These are phyloP conservation scores for Atrina japonica DNA, from an alignment of 2,888 invertebrate species.

Conservation along the genomic window DNA sequence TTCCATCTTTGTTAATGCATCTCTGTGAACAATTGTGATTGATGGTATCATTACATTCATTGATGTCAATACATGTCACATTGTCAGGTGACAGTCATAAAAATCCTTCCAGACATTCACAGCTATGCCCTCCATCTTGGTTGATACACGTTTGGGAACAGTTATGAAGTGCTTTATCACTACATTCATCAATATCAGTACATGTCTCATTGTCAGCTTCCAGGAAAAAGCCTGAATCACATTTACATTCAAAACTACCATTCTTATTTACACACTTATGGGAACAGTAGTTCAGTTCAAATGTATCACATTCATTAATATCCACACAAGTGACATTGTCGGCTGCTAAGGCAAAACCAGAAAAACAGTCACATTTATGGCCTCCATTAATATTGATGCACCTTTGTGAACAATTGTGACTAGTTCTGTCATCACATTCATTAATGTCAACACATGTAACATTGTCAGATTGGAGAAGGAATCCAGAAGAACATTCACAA, in stretches of 20 bases:
- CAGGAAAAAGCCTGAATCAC: background rate
- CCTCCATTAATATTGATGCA: conserved; percentile 11
- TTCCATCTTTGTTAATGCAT: too few species aligned
- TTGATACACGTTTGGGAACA: conserved; percentile 18
- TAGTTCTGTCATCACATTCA: background rate
- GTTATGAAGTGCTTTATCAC: background rate
- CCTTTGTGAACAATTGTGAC: conserved; percentile 8
- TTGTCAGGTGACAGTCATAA: too few species aligned
- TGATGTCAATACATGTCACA: too few species aligned
- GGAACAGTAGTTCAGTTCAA: conserved; percentile 9
- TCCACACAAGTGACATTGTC: conserved; percentile 9
- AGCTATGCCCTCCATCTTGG: conserved; percentile 6
- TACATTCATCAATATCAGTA: conserved; percentile 17
- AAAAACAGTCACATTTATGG: conserved; percentile 8
- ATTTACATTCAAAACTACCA: conserved; percentile 7
- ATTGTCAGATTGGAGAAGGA: background rate
- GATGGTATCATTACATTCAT: too few species aligned
- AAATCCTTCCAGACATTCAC: conserved; percentile 18
- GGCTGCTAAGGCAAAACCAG: background rate
- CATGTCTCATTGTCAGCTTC: background rate
- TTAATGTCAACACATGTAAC: conserved; percentile 7
- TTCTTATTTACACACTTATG: conserved; percentile 11
- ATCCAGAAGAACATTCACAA: background rate
- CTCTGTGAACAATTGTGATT: too few species aligned
- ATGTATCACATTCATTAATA: conserved; percentile 11